phyloP scores from a whole-genome alignment of 30 jellyfish, hydroid and myxozoan genomes.

The Rhopilema esculentum region DNA sequence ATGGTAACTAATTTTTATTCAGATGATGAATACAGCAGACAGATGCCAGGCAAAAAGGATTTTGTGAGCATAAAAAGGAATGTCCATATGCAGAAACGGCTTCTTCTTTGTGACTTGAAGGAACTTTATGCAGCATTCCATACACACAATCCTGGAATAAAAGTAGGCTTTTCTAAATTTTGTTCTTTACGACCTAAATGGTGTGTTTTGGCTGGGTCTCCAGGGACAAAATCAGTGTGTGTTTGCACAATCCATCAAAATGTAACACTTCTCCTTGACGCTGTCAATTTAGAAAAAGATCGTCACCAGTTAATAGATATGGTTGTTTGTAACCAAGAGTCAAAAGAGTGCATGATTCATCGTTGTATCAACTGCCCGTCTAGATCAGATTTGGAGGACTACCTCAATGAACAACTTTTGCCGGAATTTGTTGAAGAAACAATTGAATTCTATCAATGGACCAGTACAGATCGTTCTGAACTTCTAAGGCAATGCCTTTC shows the following conservation, averaged over 20 bases:
- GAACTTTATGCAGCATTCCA: conserved; percentile 42
- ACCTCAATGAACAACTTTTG: conserved; percentile 7
- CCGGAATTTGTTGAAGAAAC: not conserved
- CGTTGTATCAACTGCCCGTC: conserved; percentile 67
- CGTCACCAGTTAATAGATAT: conserved; percentile 33
- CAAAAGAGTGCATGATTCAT: conserved; percentile 78
- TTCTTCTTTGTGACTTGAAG: conserved; percentile 52
- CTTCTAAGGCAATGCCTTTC: too few relatives aligned
- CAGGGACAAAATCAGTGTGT: conserved; percentile 73
- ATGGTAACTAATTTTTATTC: conserved; percentile 2
- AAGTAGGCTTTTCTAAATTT: too few relatives aligned
- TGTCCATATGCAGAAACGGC: too few relatives aligned
- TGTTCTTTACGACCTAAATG: conserved; percentile 51
- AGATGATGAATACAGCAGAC: conserved; percentile 55
- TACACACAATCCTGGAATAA: conserved; percentile 15
- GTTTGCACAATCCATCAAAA: too few relatives aligned
- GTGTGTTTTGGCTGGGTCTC: conserved; percentile 68
- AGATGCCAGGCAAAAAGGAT: conserved; percentile 63
- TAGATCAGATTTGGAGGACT: not conserved
- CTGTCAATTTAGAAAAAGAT: conserved; percentile 22
- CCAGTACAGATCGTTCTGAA: too few relatives aligned
- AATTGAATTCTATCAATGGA: too few relatives aligned
- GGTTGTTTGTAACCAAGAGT: conserved; percentile 50
- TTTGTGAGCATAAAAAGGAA: conserved; percentile 37
- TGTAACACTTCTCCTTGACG: conserved; percentile 36